phyloP scores from a whole-genome alignment of 2,888 invertebrate species.

The Strigamia maritima region DNA sequence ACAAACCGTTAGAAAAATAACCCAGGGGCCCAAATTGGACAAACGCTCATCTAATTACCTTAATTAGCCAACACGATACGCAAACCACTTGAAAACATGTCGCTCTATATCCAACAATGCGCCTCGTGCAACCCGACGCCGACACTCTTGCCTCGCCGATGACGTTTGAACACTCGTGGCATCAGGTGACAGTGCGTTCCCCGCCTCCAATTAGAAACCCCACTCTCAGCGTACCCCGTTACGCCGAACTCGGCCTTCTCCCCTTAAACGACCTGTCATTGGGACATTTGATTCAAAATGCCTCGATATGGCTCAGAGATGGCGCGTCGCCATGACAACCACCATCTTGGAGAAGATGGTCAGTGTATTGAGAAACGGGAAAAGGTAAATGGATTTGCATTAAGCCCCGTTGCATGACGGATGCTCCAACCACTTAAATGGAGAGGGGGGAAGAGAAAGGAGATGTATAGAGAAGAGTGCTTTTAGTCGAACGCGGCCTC shows the following conservation, averaged over 20 bases:
- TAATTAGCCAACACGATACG: neutral
- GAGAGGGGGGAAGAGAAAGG: conserved; percentile 13
- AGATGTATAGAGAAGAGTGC: conserved; percentile 23
- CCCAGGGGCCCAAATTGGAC: conserved; percentile 18
- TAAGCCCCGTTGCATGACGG: conserved; percentile 31
- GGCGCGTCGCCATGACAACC: conserved; percentile 26
- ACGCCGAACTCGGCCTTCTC: neutral
- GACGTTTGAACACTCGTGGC: conserved; percentile 15
- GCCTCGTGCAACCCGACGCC: neutral
- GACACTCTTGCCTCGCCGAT: conserved; percentile 7
- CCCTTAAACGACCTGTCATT: conserved; percentile 15
- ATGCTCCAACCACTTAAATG: conserved; percentile 32
- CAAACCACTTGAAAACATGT: conserved; percentile 13
- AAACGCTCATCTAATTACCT: conserved; percentile 14
- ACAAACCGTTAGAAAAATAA: conserved; percentile 4
- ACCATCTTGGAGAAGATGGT: conserved; percentile 32
- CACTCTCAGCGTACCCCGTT: neutral
- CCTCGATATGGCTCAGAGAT: neutral
- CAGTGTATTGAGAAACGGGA: conserved; percentile 28
- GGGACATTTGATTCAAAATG: conserved; percentile 28
- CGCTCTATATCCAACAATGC: conserved; percentile 1
- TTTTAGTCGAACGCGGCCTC: conserved; percentile 34
- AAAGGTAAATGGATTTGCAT: conserved; percentile 34
- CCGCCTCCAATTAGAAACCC: conserved; percentile 24
- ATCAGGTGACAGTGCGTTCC: conserved; percentile 27